These are phyloP conservation scores for Sakesphorus luctuosus DNA, from an alignment of 2,113 vertebrate genomes.

Conservation along the genomic window DNA sequence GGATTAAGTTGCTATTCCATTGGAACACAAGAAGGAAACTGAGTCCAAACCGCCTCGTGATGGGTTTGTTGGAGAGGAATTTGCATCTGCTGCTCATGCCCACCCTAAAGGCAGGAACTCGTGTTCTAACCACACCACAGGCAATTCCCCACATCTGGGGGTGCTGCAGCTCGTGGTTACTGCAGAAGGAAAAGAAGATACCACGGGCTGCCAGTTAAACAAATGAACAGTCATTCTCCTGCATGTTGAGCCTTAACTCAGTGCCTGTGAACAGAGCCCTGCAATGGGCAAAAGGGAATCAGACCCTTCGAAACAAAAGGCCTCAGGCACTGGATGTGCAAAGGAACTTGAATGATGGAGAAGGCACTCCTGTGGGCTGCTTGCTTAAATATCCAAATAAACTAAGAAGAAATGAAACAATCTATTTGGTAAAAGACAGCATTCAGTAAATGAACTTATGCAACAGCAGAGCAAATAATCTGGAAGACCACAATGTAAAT, in stretches of 20 bases:
- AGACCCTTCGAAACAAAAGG: not conserved
- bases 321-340: not conserved
- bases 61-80: not conserved
- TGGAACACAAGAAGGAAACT: not conserved
- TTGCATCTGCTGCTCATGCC: not conserved
- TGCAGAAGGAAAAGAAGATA: not conserved
- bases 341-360: not conserved
- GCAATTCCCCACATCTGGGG: not conserved
- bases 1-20: not conserved
- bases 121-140: not conserved
- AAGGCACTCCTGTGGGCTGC: conserved; percentile 1
- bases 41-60: not conserved
- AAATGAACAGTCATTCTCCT: not conserved
- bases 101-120: not conserved
- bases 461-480: not conserved
- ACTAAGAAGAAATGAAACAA: not conserved
- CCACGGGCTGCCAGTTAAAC: not conserved
- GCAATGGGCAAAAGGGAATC: not conserved
- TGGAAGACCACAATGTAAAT: not conserved
- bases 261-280: not conserved
- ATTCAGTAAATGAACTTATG: conserved; percentile 9
- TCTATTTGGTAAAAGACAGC: not conserved
- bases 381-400: conserved; percentile 21
- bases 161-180: not conserved
- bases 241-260: not conserved